Conservation (phyloP, 2,888 invertebrate genomes). For the Laspeyria flexula region DNA sequence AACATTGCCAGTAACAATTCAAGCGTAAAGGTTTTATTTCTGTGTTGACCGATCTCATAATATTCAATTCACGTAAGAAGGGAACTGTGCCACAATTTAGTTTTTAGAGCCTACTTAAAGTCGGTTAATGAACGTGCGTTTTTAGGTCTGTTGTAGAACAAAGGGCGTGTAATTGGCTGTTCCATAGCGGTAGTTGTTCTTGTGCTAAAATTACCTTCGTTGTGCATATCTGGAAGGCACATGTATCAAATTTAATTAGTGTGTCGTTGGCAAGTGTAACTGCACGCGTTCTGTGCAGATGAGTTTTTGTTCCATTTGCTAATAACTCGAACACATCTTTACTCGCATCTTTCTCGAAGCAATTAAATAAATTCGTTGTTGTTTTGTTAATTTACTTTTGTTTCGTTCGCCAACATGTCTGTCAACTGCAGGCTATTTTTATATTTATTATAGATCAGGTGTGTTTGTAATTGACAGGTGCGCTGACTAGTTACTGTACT, state of each 20-base stretch:
- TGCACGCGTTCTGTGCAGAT: conserved; percentile 37
- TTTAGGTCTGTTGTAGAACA: conserved; percentile 28
- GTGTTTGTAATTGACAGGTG: conserved; percentile 41
- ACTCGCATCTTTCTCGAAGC: conserved; percentile 32
- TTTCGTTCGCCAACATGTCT: conserved; percentile 30
- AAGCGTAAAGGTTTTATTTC: conserved; percentile 15
- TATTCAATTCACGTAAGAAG: conserved; percentile 30
- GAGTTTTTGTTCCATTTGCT: conserved; percentile 44
- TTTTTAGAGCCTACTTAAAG: conserved; percentile 20
- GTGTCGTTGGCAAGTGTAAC: conserved; percentile 38
- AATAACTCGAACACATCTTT: conserved; percentile 50
- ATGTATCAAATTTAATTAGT: conserved; percentile 48
- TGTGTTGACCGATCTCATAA: conserved; percentile 19
- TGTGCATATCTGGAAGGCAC: conserved; percentile 10
- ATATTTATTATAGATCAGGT: conserved; percentile 29
- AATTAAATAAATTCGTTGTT: conserved; percentile 47
- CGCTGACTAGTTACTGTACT: conserved; percentile 28
- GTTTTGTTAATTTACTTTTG: conserved; percentile 44
- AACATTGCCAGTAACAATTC: conserved; percentile 16
- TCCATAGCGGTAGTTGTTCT: conserved; percentile 17
- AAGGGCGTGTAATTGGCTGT: conserved; percentile 19
- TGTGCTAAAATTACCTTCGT: conserved; percentile 27
- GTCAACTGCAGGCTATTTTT: conserved; percentile 40
- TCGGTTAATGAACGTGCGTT: conserved; percentile 24
- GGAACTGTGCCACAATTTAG: conserved; percentile 34